Percentiles rank a stretch among this genome's conserved stretches.
Conservation (phyloP, 2,888 invertebrate species). For the Rhagophthalmus giganteus region DNA sequence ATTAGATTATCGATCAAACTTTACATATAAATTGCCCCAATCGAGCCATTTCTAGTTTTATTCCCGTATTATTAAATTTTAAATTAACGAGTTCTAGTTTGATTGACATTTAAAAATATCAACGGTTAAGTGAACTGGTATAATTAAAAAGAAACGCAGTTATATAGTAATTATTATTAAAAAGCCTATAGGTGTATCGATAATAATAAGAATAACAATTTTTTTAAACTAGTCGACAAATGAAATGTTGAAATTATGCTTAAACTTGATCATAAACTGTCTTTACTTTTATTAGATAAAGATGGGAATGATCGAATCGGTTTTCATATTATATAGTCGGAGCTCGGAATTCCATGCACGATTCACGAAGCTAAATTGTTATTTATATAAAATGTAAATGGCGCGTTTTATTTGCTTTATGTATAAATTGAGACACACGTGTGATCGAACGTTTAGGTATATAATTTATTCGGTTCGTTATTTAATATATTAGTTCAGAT, state of each 20-base stretch:
- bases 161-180: constrained; percentile 8
- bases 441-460: too few relatives aligned
- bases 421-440: constrained; percentile 17
- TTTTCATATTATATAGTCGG: constrained; percentile 20
- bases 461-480: constrained; percentile 12
- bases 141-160: constrained; percentile 13
- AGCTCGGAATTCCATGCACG: constrained; percentile 28
- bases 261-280: constrained; percentile 27
- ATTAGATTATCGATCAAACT: constrained; percentile 20
- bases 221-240: too few relatives aligned
- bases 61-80: constrained; percentile 9
- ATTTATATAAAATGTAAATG: constrained; percentile 30
- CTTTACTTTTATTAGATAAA: constrained; percentile 28
- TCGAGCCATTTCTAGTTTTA: constrained; percentile 9
- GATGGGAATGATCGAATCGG: constrained; percentile 28
- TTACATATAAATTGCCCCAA: constrained; percentile 21
- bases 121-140: constrained; percentile 1
- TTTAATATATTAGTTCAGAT: constrained; percentile 13
- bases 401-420: constrained; percentile 22
- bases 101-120: constrained; percentile 13
- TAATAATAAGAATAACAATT: background rate
- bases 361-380: constrained; percentile 30
- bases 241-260: constrained; percentile 27
- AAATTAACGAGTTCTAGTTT: constrained; percentile 16
- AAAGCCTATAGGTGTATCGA: constrained; percentile 15